Conservation (phyloP, 1,140 invertebrate genomes). For the Euura lappo region DNA sequence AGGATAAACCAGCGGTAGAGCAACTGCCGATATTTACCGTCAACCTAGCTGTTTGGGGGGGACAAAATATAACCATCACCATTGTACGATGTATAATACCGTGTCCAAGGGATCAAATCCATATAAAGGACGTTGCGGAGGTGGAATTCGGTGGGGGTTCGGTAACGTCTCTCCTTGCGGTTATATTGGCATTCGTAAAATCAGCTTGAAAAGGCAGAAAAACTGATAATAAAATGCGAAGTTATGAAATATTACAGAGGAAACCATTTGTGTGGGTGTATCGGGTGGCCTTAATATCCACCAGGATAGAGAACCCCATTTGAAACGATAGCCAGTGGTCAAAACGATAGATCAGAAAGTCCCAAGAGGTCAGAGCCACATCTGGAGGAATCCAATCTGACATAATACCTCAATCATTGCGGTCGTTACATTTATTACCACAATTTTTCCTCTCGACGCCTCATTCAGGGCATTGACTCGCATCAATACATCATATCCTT, state of each 20-base stretch:
- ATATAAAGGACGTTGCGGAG: slow-evolving; percentile 38
- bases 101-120: slow-evolving; percentile 45
- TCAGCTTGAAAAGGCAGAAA: neutral
- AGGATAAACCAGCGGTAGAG: slow-evolving; percentile 40
- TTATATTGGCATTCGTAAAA: neutral
- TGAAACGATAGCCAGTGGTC: neutral
- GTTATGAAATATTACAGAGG: no score
- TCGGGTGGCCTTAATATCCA: no score
- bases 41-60: neutral
- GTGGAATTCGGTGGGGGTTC: slow-evolving; percentile 15
- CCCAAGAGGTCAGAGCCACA: slow-evolving; percentile 3
- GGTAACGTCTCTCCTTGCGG: slow-evolving; percentile 1
- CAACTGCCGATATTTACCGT: neutral
- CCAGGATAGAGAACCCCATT: neutral
- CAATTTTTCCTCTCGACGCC: neutral
- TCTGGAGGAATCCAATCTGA: neutral
- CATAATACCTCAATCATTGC: slow-evolving; percentile 4
- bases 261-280: no score
- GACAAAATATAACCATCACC: slow-evolving; percentile 38
- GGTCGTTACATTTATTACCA: slow-evolving; percentile 7
- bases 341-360: neutral
- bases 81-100: slow-evolving; percentile 38
- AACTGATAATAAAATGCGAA: no score
- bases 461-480: slow-evolving; percentile 4
- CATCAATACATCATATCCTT: neutral